Evolutionary conservation across 2,113 vertebrate genomes (phyloP).

Genomic region (Ellobius talpinus): DNA sequence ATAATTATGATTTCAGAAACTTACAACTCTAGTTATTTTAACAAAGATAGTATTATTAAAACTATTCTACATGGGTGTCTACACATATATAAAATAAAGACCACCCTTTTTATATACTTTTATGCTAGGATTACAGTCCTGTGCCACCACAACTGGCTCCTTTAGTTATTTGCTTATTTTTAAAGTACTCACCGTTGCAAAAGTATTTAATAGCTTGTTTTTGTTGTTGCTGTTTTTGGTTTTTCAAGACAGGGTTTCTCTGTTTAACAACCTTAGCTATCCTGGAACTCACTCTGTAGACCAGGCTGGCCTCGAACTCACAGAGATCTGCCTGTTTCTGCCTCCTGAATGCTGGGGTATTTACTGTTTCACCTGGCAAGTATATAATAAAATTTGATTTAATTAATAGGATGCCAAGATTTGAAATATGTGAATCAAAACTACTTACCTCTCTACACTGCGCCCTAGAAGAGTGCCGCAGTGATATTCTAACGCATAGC

Average conservation of each 20-base stretch:
- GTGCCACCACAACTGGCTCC: not conserved
- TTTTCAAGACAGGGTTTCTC: not conserved
- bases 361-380: constrained; percentile 4
- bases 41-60: constrained; percentile 18
- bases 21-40: constrained; percentile 5
- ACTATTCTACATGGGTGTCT: not conserved
- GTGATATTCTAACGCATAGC: not conserved
- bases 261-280: not conserved
- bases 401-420: constrained; percentile 14
- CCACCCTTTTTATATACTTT: constrained; percentile 7
- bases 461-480: not conserved
- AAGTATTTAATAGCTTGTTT: not conserved
- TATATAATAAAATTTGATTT: constrained; percentile 15
- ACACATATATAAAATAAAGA: constrained; percentile 1
- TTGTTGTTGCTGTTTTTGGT: not conserved
- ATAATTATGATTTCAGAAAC: constrained; percentile 34
- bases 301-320: not conserved
- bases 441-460: constrained; percentile 6
- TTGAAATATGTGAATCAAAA: constrained; percentile 45
- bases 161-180: not conserved
- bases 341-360: not conserved
- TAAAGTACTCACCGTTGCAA: not conserved
- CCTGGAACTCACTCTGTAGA: not conserved
- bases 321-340: not conserved
- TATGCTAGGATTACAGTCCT: not conserved